Base-by-base conservation (phyloP, 2,113 vertebrate genomes). In the Calonectris borealis region DNA sequence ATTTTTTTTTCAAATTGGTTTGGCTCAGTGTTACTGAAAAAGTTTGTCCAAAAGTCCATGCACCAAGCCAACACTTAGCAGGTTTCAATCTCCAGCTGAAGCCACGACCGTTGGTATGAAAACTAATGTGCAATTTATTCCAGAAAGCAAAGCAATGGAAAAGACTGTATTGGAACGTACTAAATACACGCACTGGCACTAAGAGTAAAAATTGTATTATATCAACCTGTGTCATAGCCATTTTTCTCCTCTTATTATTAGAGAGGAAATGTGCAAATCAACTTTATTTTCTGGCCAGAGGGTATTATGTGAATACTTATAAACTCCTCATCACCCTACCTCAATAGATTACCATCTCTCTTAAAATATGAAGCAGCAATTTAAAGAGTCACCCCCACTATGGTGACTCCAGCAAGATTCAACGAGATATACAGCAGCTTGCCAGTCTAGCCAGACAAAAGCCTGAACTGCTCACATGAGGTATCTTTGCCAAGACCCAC, bases 61-160 rank as follows among this genome's bases (percentile, higher is more conserved):
- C 6, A 17, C 78, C 2, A 9, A 96, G 95, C 92, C 95, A 95
- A 64, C 55, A 66, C 60, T 94, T 91, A 94, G 51, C 94, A 96
- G 88, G 83, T 97, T 97, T 97, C 97, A 88, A 79, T 82, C 97
- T 97, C 93, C 86, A 94, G 88, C 86, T 90, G 78, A 97, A 97
- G 86, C 80, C 85, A 91, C 36, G 15, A 92, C 60, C 36, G 66
- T 93, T 95, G 87, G 91, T 96, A 93, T 91, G 95, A 97, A 96
- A 97, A 97, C 80, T 83, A 88, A 94, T 21, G 55, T 60, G 57
- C 78, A 90, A 86, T 77, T 88, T 48, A 95, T 89, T 73, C 88
- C 58, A 94, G 91, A 97, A 86, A 94, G 88, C 72, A 79, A 91
- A 96, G 95, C 86, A 83, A 84, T 92, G 86, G 94, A 88, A 95